phyloP scores from a whole-genome alignment of 2,113 vertebrate genomes.

The Astatotilapia flaviijosephi region DNA sequence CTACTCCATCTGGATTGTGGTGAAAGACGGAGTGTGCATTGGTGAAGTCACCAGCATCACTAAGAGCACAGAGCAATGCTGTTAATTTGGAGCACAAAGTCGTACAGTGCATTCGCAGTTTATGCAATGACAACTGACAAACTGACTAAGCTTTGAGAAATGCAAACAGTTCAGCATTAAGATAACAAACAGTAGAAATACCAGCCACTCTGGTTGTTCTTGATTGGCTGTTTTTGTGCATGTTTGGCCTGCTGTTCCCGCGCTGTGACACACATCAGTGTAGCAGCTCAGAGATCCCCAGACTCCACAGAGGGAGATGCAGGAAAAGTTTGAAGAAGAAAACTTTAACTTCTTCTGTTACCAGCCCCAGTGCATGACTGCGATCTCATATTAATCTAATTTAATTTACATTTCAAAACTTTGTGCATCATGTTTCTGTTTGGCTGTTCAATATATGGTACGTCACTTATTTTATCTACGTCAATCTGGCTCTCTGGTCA shows the following conservation, averaged over 20 bases:
- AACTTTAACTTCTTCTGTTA: background rate
- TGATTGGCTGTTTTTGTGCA: background rate
- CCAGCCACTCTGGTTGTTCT: background rate
- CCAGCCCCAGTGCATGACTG: background rate
- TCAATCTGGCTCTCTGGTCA: background rate
- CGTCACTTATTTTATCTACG: background rate
- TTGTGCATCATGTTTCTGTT: background rate
- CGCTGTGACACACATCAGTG: background rate
- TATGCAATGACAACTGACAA: background rate
- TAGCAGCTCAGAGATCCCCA: background rate
- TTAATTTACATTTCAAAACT: accelerated
- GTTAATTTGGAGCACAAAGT: background rate
- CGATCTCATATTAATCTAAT: background rate
- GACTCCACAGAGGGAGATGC: background rate
- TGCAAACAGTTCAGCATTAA: background rate
- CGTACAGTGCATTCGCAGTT: background rate
- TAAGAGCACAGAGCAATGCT: background rate
- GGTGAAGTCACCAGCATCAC: background rate
- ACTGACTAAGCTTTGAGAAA: background rate
- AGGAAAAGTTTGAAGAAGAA: background rate
- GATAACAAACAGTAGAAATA: background rate
- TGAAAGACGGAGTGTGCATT: background rate
- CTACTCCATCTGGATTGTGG: accelerated
- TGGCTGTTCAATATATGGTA: background rate
- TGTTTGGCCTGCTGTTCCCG: background rate